Base-by-base conservation (phyloP, 2,113 vertebrate genomes). In the Syngnathus floridae region DNA sequence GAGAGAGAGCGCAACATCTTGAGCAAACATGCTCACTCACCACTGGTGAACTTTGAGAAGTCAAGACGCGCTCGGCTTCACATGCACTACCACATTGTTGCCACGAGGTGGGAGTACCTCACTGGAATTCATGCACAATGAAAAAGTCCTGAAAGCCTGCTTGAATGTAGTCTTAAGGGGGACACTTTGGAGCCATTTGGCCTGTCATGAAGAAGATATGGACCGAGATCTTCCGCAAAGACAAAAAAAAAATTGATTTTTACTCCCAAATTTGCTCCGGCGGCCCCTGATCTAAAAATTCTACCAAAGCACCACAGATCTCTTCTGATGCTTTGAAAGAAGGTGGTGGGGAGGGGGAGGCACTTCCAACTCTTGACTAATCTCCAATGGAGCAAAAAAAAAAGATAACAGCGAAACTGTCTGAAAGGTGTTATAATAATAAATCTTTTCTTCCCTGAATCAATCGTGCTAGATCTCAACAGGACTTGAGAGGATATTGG, bases 51-150 rank as follows among this genome's bases (percentile, higher is more conserved):
- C 21, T 72, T 26, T 19, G 8, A 65, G 19, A 54, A 13, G 5
- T 14, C 51, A 12, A 62, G 22, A 45, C 12, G 60, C 14, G n/a
- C 16, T 38, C 10, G 0, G 8, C 14, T 21, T 4, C 2, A 16
- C 7, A 9, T 82, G 79, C 37, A 63, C 13, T 55, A 10, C 4
- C n/a, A 26, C 5, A 0, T 0, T 58, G 59, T 59, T 49, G 43
- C 84, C 88, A 86, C 70, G 37, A 87, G 88, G 81, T 76, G 88
- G 86, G 86, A 76, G 56, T 43, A 43, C 57, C 59, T 71, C 81
- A 86, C 76, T 81, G 67, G 57, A 77, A 55, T 59, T 19, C 12
- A 54, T 22, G n/a, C 49, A 52, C 3, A 9, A 3, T 31, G 22
- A n/a, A n/a, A 1, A 31, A 36, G 56, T 36, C 26, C 14, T 7